Base-by-base conservation (phyloP, 2,113 vertebrate species). In the Zingel zingel region DNA sequence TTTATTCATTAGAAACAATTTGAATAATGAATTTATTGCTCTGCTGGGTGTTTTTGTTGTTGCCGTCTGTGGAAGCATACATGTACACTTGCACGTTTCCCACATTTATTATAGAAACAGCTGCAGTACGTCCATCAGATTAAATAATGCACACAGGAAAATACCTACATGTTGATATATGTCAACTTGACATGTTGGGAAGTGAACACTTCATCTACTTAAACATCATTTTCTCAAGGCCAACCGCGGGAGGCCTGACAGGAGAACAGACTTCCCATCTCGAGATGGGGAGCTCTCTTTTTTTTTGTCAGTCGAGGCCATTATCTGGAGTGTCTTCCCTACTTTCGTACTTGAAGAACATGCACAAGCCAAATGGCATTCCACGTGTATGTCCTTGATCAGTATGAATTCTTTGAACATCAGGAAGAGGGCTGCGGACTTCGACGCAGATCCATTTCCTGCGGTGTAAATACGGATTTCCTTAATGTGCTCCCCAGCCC, bases 381-480 rank as follows among this genome's bases (percentile, higher is more conserved):
- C 53, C 76, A 30, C 64, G 30, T 84, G 79, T 25, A 43, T 71
- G 84, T 84, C 88, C 88, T 88, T 89, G 73, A 93, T 88, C 81
- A 23, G 80, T 48, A 54, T 23, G 36, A 81, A 71, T 85, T 82
- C 69, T 91, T 90, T 91, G 87, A 91, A 89, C 72, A 2, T 77
- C 81, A 91, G 88, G 90, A 92, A 92, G 77, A 81, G 30, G 68
- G 65, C 83, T 80, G 76, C 16, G 1, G 87, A 88, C 77, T 84
- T 63, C 1, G 5, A 81, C 87, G 87, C 75, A 3, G 89, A 94
- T 96, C 93, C 83, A 83, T 96, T 96, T 97, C 96, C 96, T 96
- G 93, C 92, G 73, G 93, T 91, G 93, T 95, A 96, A 96, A 95
- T 95, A 95, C 94, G 94, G 94, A 95, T 96, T 96, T 96, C 96